Evolutionary conservation across 2,113 vertebrate species (phyloP).

Genomic region (Eudyptes chrysolophus): DNA sequence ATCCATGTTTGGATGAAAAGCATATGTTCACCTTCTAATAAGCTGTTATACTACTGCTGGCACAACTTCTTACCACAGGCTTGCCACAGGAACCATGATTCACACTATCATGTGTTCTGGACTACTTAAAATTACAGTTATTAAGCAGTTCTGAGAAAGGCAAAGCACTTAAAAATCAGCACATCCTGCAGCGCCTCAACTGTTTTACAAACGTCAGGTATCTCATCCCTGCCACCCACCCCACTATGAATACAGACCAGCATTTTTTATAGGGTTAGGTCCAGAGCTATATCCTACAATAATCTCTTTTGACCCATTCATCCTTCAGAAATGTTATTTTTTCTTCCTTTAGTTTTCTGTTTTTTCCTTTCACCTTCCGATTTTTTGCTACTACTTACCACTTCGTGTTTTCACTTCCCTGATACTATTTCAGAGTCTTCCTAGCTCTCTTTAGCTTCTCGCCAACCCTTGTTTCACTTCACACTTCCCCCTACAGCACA

Average conservation of each 20-base stretch:
- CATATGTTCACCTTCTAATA: slow-evolving; percentile 26
- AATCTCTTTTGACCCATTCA: background rate
- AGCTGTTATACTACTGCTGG: slow-evolving; percentile 24
- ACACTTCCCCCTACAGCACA: background rate
- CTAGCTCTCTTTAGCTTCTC: background rate
- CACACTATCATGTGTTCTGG: slow-evolving; percentile 28
- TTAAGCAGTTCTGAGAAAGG: slow-evolving; percentile 46
- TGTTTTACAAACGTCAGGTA: background rate
- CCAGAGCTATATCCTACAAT: background rate
- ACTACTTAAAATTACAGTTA: slow-evolving; percentile 40
- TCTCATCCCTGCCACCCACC: background rate
- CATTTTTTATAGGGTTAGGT: background rate
- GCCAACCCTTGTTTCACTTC: background rate
- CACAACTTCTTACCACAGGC: slow-evolving; percentile 32
- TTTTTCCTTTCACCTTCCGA: background rate
- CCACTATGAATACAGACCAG: background rate
- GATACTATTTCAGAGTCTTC: background rate
- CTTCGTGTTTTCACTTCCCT: background rate
- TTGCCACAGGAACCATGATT: slow-evolving; percentile 65
- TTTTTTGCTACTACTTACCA: background rate
- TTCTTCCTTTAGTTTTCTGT: background rate
- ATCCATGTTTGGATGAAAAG: slow-evolving; percentile 33
- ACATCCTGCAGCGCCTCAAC: background rate
- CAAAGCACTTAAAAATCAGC: background rate
- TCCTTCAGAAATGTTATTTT: background rate